Conservation (phyloP, 1,140 invertebrate genomes). For the Drosophila repleta region DNA sequence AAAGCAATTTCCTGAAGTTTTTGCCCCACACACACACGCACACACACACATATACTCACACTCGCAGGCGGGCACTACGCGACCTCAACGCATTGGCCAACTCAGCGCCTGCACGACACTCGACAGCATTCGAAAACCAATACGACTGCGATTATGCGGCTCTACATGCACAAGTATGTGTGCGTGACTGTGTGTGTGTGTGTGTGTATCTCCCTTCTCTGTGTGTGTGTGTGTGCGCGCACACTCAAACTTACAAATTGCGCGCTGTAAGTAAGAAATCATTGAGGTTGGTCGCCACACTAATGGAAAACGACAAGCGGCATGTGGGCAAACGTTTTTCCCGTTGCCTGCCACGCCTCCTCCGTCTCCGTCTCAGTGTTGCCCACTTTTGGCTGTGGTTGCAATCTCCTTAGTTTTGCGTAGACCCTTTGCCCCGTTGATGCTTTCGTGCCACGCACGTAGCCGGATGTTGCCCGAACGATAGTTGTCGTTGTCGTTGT, state of each 20-base stretch:
- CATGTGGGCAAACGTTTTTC: slow-evolving; percentile 68
- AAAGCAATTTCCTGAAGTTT: slow-evolving; percentile 80
- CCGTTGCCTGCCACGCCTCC: slow-evolving; percentile 10
- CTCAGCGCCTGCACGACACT: slow-evolving; percentile 39
- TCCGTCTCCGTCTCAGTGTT: neutral
- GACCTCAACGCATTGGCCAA: slow-evolving; percentile 61
- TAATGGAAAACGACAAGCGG: slow-evolving; percentile 78
- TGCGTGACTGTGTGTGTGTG: slow-evolving; percentile 14
- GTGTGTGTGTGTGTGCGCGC: slow-evolving; percentile 34
- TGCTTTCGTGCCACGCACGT: slow-evolving; percentile 42
- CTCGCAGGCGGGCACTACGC: slow-evolving; percentile 26
- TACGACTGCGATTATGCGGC: slow-evolving; percentile 74
- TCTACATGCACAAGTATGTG: slow-evolving; percentile 18
- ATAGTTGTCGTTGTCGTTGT: slow-evolving; percentile 66
- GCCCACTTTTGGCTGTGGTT: slow-evolving; percentile 3
- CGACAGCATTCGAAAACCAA: slow-evolving; percentile 67
- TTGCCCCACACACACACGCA: slow-evolving; percentile 37
- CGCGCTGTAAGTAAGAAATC: slow-evolving; percentile 77
- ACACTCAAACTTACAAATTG: slow-evolving; percentile 57
- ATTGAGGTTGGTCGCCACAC: slow-evolving; percentile 77
- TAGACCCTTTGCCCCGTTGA: neutral
- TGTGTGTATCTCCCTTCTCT: neutral
- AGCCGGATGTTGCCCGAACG: slow-evolving; percentile 65
- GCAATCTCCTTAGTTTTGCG: slow-evolving; percentile 29
- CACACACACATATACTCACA: slow-evolving; percentile 10